Evolutionary conservation across 1,140 invertebrate genomes (phyloP), one percentile per base, ranked within the genome.

Genomic region (Holotrichia oblita): DNA sequence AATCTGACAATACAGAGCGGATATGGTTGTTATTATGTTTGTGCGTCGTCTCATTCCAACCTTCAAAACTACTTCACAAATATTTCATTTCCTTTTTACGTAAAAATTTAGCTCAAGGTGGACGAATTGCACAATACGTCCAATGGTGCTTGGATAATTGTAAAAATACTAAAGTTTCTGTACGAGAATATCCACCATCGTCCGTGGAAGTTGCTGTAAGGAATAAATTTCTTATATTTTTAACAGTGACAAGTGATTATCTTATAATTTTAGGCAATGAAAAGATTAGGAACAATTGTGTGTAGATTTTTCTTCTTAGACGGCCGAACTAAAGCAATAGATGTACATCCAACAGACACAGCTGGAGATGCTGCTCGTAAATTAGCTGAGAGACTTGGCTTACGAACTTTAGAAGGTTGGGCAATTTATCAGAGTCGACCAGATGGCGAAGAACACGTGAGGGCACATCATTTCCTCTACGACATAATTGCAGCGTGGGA

Each of bases 231-330:
- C 2, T 24, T 20, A 24, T 22, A 14, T 69, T 12, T 3, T 48
- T 73, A 78, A 61, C 77, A 73, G 10, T 69, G 42, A 24, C 76
- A 69, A 41, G 27, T 20, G 10, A 41, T 72, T 24, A 24, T 61
- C 24, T 55, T 55, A 77, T 75, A 40, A 72, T 78, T 80, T 86
- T 86, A 95, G 91, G 96, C 97, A 6, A 97, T 98, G 93, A 92
- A 94, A 84, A 91, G 94, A 78, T 89, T 98, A 12, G 96, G 95
- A 61, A 97, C 97, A 0, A 96, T 99, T 80, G 95, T 98, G 0
- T 98, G 96, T 85, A 91, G 97, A 61, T 97, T 99, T 87, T 98
- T 97, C 89, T 98, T 99, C 87, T 89, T 98, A 83, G 97, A 99
- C 87, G 96, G 97, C 0, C 91, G 97, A 76, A 98, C 96, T 0